Conservation (phyloP, 2,888 invertebrate genomes). For the Drosophila imparisetae region DNA sequence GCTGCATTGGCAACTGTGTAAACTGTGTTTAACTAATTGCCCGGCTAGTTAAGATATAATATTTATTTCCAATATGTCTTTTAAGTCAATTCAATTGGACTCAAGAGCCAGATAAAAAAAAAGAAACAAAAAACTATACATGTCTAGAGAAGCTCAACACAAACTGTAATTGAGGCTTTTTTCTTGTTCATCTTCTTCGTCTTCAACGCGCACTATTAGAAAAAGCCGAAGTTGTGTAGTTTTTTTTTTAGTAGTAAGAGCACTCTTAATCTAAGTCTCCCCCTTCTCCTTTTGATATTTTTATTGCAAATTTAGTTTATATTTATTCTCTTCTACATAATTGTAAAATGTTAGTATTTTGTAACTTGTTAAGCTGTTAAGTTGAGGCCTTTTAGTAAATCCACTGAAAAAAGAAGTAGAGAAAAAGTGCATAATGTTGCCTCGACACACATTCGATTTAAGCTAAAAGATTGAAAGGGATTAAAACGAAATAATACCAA, state of each 20-base stretch:
- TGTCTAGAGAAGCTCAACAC: slow-evolving; percentile 51
- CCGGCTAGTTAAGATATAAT: slow-evolving; percentile 49
- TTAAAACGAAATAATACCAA: slow-evolving; percentile 4
- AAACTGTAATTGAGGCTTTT: slow-evolving; percentile 44
- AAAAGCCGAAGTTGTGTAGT: slow-evolving; percentile 1
- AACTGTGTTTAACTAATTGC: slow-evolving; percentile 38
- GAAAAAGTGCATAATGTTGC: slow-evolving; percentile 38
- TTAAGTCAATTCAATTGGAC: slow-evolving; percentile 41
- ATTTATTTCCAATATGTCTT: slow-evolving; percentile 59
- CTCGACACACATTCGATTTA: slow-evolving; percentile 49
- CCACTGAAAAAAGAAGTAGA: slow-evolving; percentile 20
- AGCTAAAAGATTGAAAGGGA: slow-evolving; percentile 21
- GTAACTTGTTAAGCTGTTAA: slow-evolving; percentile 70
- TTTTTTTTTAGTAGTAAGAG: not conserved
- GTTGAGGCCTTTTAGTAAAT: slow-evolving; percentile 73
- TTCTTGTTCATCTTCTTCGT: slow-evolving; percentile 26
- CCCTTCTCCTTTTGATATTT: slow-evolving; percentile 27
- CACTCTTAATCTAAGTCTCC: not conserved
- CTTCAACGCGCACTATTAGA: slow-evolving; percentile 1
- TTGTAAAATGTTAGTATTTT: slow-evolving; percentile 70
- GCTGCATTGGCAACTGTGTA: slow-evolving; percentile 54
- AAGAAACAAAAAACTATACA: slow-evolving; percentile 11
- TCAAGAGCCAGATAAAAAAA: slow-evolving; percentile 15
- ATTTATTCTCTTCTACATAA: slow-evolving; percentile 40
- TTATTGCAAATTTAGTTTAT: slow-evolving; percentile 19